phyloP scores from a whole-genome alignment of 2,797 vertebrate genomes.

The Eulemur rubriventer region DNA sequence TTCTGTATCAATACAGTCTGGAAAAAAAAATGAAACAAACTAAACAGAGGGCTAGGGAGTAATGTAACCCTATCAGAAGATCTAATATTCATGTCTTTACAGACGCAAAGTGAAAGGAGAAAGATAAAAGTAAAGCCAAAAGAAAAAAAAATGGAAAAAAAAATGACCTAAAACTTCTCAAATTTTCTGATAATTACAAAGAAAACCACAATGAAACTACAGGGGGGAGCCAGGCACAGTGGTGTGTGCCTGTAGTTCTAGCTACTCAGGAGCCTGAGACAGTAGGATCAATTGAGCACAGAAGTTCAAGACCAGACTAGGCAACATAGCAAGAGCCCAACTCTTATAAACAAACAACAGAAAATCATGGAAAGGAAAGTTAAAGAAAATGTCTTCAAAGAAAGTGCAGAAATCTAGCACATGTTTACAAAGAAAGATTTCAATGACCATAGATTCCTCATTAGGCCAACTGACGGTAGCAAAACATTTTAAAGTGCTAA shows the following conservation, averaged over 20 bases:
- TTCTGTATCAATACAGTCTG: not conserved
- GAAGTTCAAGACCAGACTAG: not conserved
- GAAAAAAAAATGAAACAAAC: not conserved
- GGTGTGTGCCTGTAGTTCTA: not conserved
- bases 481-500: not conserved
- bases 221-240: not conserved
- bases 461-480: not conserved
- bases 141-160: not conserved
- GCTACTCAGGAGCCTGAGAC: not conserved
- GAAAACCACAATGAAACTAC: not conserved
- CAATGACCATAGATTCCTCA: not conserved
- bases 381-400: not conserved
- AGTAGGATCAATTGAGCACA: not conserved
- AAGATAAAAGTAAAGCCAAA: not conserved
- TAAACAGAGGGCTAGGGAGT: not conserved
- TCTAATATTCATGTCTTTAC: not conserved
- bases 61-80: not conserved
- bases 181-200: not conserved
- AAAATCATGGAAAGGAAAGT: not conserved
- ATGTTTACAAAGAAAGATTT: not conserved
- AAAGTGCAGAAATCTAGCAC: not conserved
- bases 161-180: not conserved
- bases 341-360: not conserved
- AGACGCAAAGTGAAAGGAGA: not conserved
- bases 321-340: not conserved